phyloP scores from a whole-genome alignment of 2,113 vertebrate species.

The Corydoras sp. region DNA sequence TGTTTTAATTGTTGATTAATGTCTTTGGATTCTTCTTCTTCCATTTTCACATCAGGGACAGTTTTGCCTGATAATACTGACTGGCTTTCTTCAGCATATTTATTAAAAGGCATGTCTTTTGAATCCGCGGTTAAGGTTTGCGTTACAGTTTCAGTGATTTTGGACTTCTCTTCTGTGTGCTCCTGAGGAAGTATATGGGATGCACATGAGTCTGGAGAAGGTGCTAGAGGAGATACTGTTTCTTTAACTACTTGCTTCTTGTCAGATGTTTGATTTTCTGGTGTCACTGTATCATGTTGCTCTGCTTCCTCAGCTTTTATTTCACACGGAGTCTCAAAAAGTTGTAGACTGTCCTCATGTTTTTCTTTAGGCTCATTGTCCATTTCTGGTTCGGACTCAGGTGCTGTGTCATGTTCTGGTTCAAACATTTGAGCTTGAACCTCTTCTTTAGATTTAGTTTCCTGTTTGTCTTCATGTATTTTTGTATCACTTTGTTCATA shows the following conservation, averaged over 20 bases:
- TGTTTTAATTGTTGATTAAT: background rate
- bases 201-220: constrained; percentile 5
- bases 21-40: constrained; percentile 7
- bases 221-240: constrained; percentile 1
- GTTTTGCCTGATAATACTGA: constrained; percentile 19
- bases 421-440: constrained; percentile 2
- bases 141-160: constrained; percentile 8
- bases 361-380: constrained; percentile 12
- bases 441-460: constrained; percentile 28
- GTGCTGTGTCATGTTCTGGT: background rate
- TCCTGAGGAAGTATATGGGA: constrained; percentile 7
- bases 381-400: constrained; percentile 2
- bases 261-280: constrained; percentile 6
- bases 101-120: constrained; percentile 21
- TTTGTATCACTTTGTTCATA: constrained; percentile 17
- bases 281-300: background rate
- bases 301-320: constrained; percentile 5
- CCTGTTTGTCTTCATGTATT: constrained; percentile 5
- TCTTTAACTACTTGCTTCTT: constrained; percentile 16
- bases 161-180: constrained; percentile 11
- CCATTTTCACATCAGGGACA: constrained; percentile 4
- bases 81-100: constrained; percentile 14
- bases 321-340: background rate
- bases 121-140: constrained; percentile 17
- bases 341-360: constrained; percentile 16